phyloP scores from a whole-genome alignment of 2,797 vertebrate genomes.

The Linurgus olivaceus region DNA sequence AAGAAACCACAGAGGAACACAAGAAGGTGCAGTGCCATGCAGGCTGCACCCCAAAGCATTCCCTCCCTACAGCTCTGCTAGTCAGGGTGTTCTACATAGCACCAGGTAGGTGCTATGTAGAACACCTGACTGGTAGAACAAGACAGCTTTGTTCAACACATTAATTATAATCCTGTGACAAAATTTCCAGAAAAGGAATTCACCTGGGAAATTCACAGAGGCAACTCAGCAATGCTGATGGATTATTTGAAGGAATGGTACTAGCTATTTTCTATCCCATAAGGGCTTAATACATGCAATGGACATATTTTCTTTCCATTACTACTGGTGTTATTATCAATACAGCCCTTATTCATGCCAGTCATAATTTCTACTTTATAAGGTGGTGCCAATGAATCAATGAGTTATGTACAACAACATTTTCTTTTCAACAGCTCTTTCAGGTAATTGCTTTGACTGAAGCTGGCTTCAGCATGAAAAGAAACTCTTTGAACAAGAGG shows the following conservation, averaged over 20 bases:
- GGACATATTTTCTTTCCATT: not conserved
- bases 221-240: not conserved
- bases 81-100: too few species aligned
- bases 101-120: not conserved
- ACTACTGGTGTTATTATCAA: not conserved
- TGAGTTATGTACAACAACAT: not conserved
- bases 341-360: not conserved
- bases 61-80: not conserved
- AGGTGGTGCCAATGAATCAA: not conserved
- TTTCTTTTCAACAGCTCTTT: not conserved
- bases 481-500: not conserved
- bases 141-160: not conserved
- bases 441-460: constrained; percentile 2
- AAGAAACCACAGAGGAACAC: not conserved
- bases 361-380: not conserved
- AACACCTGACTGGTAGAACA: not conserved
- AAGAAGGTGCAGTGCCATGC: not conserved
- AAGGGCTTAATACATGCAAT: not conserved
- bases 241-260: not conserved
- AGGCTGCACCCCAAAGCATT: not conserved
- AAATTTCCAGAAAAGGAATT: not conserved
- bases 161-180: not conserved
- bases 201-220: not conserved
- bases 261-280: not conserved
- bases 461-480: not conserved